These are phyloP conservation scores for Drosophila pegasa DNA, from an alignment of 2,888 invertebrate species.

Conservation along the genomic window DNA sequence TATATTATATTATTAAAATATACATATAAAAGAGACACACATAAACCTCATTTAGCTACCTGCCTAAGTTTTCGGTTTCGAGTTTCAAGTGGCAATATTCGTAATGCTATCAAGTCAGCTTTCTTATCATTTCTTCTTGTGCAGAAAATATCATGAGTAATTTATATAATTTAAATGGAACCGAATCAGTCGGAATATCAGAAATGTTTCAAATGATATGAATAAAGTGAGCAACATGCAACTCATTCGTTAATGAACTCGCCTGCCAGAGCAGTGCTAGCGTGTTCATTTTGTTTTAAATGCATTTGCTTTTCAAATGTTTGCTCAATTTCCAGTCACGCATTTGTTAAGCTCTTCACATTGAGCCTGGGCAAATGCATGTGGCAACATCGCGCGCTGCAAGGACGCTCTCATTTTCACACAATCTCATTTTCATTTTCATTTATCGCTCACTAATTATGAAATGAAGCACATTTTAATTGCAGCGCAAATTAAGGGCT, in stretches of 20 bases:
- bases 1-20: not conserved
- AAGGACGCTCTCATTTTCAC: slow-evolving; percentile 30
- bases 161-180: slow-evolving; percentile 22
- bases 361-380: slow-evolving; percentile 3
- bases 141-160: slow-evolving; percentile 3
- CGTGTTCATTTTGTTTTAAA: not conserved
- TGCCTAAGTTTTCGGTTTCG: not conserved
- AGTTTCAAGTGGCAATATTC: not conserved
- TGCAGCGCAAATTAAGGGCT: slow-evolving; percentile 22
- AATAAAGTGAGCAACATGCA: slow-evolving; percentile 11
- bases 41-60: not conserved
- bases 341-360: slow-evolving; percentile 60
- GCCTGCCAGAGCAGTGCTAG: not conserved
- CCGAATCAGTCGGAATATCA: slow-evolving; percentile 16
- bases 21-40: slow-evolving; percentile 10
- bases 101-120: not conserved
- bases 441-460: slow-evolving; percentile 59
- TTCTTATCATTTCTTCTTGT: not conserved
- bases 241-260: slow-evolving; percentile 56
- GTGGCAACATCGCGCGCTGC: not conserved
- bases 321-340: slow-evolving; percentile 34
- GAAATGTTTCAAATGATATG: not conserved
- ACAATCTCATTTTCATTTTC: slow-evolving; percentile 36
- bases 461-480: slow-evolving; percentile 44
- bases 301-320: slow-evolving; percentile 36